Conservation (phyloP, 2,888 invertebrate genomes). For the Itoplectis maculator region DNA sequence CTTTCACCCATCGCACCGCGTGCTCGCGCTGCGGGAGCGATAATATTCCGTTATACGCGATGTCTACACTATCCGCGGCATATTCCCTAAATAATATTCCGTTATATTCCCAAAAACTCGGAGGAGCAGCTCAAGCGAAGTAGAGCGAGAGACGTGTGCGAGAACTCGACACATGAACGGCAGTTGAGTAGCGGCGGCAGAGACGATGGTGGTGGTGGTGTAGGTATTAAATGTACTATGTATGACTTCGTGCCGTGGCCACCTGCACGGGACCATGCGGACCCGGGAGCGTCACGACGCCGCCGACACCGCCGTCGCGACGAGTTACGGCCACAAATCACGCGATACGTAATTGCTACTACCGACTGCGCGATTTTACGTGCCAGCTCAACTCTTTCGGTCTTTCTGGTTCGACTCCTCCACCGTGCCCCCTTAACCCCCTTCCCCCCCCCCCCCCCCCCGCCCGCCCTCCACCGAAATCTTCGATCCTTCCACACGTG, state of each 20-base stretch:
- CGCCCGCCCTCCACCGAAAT: too few relatives aligned
- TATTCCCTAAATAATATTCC: conserved; percentile 77
- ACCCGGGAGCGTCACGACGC: conserved; percentile 84
- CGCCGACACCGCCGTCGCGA: conserved; percentile 83
- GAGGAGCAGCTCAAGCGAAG: conserved; percentile 63
- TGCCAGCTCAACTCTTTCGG: conserved; percentile 64
- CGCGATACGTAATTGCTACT: conserved; percentile 84
- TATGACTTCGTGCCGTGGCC: conserved; percentile 80
- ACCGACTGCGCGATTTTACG: conserved; percentile 81
- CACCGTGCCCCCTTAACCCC: conserved; percentile 34
- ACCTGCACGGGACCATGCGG: conserved; percentile 77
- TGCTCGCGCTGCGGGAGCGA: conserved; percentile 45
- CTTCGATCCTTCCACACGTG: conserved; percentile 74
- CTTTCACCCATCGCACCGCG: conserved; percentile 46
- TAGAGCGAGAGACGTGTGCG: conserved; percentile 45
- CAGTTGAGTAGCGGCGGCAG: conserved; percentile 1
- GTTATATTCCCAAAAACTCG: conserved; percentile 75
- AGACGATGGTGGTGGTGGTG: conserved; percentile 8
- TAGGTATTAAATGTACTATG: conserved; percentile 68
- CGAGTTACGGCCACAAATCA: conserved; percentile 84
- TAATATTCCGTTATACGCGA: conserved; percentile 77
- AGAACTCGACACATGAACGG: conserved; percentile 19
- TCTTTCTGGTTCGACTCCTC: conserved; percentile 37
- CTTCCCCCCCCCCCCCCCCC: conserved; percentile 8
- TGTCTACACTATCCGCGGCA: conserved; percentile 48